Percentiles rank a stretch among this genome's conserved stretches.
Evolutionary conservation across 2,888 invertebrate genomes (phyloP).

Genomic region (Ischnura elegans): DNA sequence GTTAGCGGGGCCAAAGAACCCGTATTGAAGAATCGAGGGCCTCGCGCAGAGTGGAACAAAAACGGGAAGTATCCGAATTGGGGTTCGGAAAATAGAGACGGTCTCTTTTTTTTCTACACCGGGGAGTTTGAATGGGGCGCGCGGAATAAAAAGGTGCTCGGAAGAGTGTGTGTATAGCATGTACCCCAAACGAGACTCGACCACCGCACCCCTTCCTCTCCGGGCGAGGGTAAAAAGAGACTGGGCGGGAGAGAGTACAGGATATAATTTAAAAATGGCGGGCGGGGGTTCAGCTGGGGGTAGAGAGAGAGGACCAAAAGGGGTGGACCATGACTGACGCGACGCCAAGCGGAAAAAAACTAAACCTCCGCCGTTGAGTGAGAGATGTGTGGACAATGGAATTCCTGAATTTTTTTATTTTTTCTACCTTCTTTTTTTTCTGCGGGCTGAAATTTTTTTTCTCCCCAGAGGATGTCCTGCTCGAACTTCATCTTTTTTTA

Average conservation of each 20-base stretch:
- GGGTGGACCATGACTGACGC: constrained; percentile 53
- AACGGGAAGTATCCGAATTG: constrained; percentile 25
- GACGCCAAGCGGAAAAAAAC: constrained; percentile 30
- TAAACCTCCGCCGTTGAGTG: constrained; percentile 40
- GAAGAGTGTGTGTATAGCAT: constrained; percentile 11
- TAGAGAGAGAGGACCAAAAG: neutral
- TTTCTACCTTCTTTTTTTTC: neutral
- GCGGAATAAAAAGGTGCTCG: neutral
- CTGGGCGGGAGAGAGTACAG: neutral
- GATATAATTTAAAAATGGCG: neutral
- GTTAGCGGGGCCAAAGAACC: neutral
- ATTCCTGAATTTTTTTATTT: constrained; percentile 47
- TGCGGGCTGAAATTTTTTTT: too few species aligned
- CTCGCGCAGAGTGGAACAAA: neutral
- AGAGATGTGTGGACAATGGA: constrained; percentile 61
- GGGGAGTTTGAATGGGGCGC: neutral
- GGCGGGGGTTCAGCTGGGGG: neutral
- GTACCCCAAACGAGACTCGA: neutral
- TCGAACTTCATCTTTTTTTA: constrained; percentile 31
- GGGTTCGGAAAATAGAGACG: constrained; percentile 1
- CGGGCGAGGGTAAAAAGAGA: neutral
- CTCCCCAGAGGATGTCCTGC: constrained; percentile 39
- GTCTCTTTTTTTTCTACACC: neutral
- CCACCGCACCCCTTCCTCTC: neutral
- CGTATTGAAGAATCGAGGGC: neutral